Evolutionary conservation across 2,797 vertebrate species (phyloP).

Genomic region (Danio jaintianensis): DNA sequence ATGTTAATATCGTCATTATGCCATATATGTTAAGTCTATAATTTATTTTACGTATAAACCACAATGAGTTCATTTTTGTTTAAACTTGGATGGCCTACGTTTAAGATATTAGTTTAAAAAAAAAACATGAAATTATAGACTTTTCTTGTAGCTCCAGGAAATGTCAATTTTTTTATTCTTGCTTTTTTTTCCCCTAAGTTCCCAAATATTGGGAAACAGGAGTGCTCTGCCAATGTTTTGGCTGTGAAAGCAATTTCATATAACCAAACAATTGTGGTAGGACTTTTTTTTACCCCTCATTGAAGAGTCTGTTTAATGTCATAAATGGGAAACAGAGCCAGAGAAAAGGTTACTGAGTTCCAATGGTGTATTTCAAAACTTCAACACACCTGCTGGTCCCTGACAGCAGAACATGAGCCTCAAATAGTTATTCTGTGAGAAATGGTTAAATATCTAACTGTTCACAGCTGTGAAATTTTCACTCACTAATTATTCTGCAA

Average conservation of each 20-base stretch:
- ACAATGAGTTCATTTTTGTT: too few relatives aligned
- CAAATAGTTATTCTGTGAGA: slow-evolving; percentile 11
- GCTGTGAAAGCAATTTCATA: neutral
- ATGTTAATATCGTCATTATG: too few relatives aligned
- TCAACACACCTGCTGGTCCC: slow-evolving; percentile 29
- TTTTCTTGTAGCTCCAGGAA: neutral
- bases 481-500: too few relatives aligned
- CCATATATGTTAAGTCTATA: too few relatives aligned
- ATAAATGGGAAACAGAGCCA: slow-evolving; percentile 3
- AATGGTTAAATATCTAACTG: neutral
- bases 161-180: too few relatives aligned
- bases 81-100: neutral
- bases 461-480: neutral
- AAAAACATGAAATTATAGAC: neutral
- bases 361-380: neutral
- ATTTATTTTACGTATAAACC: too few relatives aligned
- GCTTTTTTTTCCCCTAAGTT: neutral
- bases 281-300: neutral
- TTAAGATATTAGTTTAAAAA: neutral
- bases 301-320: slow-evolving; percentile 16
- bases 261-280: neutral
- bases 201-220: neutral
- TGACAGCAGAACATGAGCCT: neutral
- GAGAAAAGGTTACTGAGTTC: slow-evolving; percentile 12
- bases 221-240: neutral